Conservation (phyloP, 2,113 vertebrate genomes). For the Tichodroma muraria region DNA sequence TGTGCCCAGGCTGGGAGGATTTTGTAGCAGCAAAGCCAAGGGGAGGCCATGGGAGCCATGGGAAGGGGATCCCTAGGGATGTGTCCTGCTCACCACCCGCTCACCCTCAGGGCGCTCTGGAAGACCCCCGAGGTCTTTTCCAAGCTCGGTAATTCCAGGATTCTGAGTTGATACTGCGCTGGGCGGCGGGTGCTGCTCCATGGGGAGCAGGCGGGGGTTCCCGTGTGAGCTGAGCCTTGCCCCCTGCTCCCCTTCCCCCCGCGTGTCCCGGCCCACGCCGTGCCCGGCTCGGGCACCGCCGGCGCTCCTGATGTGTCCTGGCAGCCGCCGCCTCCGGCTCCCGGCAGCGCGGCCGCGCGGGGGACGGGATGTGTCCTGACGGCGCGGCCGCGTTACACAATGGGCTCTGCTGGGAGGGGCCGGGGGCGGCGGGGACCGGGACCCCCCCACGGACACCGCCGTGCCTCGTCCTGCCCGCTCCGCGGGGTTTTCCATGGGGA, state of each 20-base stretch:
- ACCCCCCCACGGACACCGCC: neutral
- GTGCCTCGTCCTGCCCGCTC: fast-evolving
- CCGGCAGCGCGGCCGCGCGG: neutral
- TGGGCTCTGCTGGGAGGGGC: neutral
- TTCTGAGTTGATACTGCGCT: too few relatives aligned
- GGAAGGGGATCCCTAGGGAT: neutral
- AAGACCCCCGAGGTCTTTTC: neutral
- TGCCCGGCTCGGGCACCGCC: neutral
- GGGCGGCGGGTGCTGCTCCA: fast-evolving
- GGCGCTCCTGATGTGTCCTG: neutral
- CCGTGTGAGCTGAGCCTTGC: fast-evolving
- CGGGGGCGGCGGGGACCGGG: neutral
- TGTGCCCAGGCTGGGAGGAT: neutral
- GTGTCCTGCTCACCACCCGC: fast-evolving
- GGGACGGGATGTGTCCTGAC: constrained; percentile 22
- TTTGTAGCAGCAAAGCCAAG: neutral
- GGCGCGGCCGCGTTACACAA: neutral
- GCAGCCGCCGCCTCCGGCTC: constrained; percentile 17
- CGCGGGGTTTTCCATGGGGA: fast-evolving
- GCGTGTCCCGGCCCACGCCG: neutral
- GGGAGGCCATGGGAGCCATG: neutral
- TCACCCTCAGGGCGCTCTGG: neutral
- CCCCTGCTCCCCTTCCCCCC: neutral
- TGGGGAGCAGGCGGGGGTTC: fast-evolving
- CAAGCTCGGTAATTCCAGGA: neutral